Conservation (phyloP, 2,113 vertebrate species). For the Forbesichthys papilliferus region DNA sequence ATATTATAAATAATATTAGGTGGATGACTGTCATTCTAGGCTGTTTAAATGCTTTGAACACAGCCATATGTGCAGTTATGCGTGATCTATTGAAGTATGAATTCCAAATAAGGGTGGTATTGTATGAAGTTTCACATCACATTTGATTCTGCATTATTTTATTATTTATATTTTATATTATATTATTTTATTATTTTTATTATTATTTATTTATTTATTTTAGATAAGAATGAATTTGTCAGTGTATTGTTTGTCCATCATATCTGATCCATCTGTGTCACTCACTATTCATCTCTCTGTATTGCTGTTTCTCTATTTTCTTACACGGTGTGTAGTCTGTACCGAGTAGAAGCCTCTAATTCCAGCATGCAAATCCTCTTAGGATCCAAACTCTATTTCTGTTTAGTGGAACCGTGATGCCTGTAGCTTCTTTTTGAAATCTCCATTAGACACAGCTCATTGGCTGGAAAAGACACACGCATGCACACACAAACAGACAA, state of each 20-base stretch:
- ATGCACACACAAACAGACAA: slow-evolving; percentile 56
- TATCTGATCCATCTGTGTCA: background rate
- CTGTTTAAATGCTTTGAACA: slow-evolving; percentile 43
- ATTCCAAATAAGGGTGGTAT: slow-evolving; percentile 33
- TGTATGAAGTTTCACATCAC: slow-evolving; percentile 38
- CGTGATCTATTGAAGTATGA: slow-evolving; percentile 36
- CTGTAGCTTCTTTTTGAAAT: slow-evolving; percentile 75
- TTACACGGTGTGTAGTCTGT: slow-evolving; percentile 63
- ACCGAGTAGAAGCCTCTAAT: slow-evolving; percentile 81
- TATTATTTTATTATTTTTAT: too few species aligned
- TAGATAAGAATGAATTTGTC: too few species aligned
- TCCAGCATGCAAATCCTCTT: slow-evolving; percentile 91
- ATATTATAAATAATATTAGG: background rate
- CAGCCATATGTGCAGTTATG: slow-evolving; percentile 44
- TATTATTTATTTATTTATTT: too few species aligned
- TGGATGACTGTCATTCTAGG: slow-evolving; percentile 27
- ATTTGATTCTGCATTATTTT: too few species aligned
- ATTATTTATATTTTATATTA: too few species aligned
- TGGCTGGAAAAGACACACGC: slow-evolving; percentile 68
- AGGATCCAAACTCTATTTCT: slow-evolving; percentile 87
- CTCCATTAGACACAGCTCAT: slow-evolving; percentile 69
- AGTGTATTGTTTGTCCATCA: background rate
- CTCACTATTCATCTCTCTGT: slow-evolving; percentile 9
- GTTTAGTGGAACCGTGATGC: slow-evolving; percentile 74
- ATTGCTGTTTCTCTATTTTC: slow-evolving; percentile 3